A percentile compares a stretch with the other conserved stretches of the same genome.
Evolutionary conservation across 2,888 invertebrate genomes (phyloP).

Genomic region (Portevinia maculata): DNA sequence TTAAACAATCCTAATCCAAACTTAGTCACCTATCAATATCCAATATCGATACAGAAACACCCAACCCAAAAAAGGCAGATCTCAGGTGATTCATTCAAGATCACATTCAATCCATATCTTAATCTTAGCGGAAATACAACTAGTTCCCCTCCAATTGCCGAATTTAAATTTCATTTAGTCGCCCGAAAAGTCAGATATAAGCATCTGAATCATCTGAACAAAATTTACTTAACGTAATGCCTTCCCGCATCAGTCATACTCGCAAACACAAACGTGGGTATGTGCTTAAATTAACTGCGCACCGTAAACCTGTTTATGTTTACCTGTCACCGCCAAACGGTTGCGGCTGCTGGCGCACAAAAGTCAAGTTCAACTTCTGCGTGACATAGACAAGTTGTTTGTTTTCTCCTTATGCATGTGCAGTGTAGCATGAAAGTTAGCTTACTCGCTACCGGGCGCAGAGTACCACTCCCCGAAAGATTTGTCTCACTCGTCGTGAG

Average conservation of each 20-base stretch:
- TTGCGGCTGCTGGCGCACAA: slow-evolving; percentile 11
- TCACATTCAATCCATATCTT: slow-evolving; percentile 27
- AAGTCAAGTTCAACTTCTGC: slow-evolving; percentile 47
- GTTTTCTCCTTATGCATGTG: slow-evolving; percentile 11
- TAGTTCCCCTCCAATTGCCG: slow-evolving; percentile 11
- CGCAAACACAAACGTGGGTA: not conserved
- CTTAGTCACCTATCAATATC: slow-evolving; percentile 10
- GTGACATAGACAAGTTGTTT: slow-evolving; percentile 37
- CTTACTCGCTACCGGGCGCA: slow-evolving; percentile 31
- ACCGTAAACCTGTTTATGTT: not conserved
- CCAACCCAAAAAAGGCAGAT: not conserved
- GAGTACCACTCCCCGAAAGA: not conserved
- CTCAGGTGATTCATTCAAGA: slow-evolving; percentile 43
- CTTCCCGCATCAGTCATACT: not conserved
- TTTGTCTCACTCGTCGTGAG: not conserved
- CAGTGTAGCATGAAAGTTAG: slow-evolving; percentile 20
- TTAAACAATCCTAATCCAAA: slow-evolving; percentile 4
- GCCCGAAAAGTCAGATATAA: not conserved
- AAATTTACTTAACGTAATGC: not conserved
- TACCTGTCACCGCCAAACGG: slow-evolving; percentile 5
- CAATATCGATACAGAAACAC: not conserved
- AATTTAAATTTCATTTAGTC: slow-evolving; percentile 38
- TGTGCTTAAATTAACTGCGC: not conserved
- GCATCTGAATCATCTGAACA: slow-evolving; percentile 51
- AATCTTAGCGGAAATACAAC: slow-evolving; percentile 52